Evolutionary conservation across 2,888 invertebrate genomes (phyloP).

Genomic region (Acronicta leporina): DNA sequence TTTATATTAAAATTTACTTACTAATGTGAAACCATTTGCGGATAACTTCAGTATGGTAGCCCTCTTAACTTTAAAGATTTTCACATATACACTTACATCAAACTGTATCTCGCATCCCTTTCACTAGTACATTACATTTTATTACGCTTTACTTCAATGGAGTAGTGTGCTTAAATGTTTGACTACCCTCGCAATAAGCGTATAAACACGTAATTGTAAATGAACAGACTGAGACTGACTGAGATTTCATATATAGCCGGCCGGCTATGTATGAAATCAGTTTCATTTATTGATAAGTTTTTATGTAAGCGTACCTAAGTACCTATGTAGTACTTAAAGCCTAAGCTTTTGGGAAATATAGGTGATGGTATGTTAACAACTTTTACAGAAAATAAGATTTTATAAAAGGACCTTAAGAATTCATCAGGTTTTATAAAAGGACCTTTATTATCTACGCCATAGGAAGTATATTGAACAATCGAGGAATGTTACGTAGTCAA

Average conservation of each 20-base stretch:
- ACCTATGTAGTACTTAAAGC: too few species aligned
- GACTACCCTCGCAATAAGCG: constrained; percentile 41
- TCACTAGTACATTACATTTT: constrained; percentile 44
- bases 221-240: constrained; percentile 3
- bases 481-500: neutral
- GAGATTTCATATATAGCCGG: too few species aligned
- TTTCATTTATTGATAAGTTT: neutral
- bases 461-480: neutral
- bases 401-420: too few species aligned
- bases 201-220: constrained; percentile 41
- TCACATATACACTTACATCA: neutral
- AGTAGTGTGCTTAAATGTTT: constrained; percentile 32
- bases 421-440: too few species aligned
- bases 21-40: too few species aligned
- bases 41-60: too few species aligned
- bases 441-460: too few species aligned
- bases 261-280: neutral
- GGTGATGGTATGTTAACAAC: too few species aligned
- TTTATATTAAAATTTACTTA: too few species aligned
- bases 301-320: too few species aligned
- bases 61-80: neutral
- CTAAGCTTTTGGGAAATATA: too few species aligned
- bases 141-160: constrained; percentile 30
- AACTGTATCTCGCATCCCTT: neutral
- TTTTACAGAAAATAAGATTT: too few species aligned